Conservation (phyloP, 2,797 vertebrate species). For the Onychomys torridus region DNA sequence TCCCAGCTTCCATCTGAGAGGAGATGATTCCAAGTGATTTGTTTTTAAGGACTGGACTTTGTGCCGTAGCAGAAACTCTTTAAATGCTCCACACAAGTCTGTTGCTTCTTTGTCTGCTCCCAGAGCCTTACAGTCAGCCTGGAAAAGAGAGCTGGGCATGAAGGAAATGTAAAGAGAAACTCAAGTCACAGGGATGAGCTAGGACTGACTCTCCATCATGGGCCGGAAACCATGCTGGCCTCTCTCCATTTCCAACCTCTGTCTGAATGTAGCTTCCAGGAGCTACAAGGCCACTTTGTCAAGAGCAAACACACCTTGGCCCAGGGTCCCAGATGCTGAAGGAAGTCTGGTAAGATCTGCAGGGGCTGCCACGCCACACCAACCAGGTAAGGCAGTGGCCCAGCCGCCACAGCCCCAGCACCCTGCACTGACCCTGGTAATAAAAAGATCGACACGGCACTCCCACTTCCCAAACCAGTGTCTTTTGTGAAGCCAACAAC, state of each 20-base stretch:
- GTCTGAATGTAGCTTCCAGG: neutral
- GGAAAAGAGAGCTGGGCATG: neutral
- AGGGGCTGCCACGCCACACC: neutral
- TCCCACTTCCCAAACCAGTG: neutral
- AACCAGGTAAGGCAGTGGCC: neutral
- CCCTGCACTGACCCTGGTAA: neutral
- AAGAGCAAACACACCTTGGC: neutral
- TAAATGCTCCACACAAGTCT: neutral
- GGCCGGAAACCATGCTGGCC: neutral
- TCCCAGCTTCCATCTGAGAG: neutral
- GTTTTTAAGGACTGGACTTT: neutral
- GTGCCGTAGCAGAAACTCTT: neutral
- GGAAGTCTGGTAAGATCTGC: neutral
- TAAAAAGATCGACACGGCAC: neutral
- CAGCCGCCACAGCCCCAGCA: neutral
- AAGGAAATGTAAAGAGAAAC: neutral
- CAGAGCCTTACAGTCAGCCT: neutral
- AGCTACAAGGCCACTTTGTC: neutral
- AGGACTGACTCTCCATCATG: neutral
- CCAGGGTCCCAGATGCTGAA: neutral
- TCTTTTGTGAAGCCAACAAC: neutral
- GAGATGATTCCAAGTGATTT: neutral
- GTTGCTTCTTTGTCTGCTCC: neutral
- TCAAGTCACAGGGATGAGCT: neutral
- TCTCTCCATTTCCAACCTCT: neutral